Percentiles rank a stretch among this genome's conserved stretches.
Evolutionary conservation across 2,113 vertebrate genomes (phyloP).

Genomic region (Leucoraja erinaceus): DNA sequence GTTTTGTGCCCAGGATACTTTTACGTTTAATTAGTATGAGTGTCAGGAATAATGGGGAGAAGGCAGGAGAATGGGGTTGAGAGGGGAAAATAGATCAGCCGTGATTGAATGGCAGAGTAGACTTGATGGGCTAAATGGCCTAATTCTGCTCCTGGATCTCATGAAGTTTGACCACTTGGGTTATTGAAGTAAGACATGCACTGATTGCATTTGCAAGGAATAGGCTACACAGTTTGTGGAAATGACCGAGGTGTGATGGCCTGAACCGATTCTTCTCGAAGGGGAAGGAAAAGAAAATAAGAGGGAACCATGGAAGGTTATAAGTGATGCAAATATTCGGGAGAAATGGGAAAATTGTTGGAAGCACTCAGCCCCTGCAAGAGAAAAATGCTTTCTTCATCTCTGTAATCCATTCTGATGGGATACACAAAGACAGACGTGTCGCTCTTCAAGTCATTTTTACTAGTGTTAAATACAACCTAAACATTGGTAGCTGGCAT

Average conservation of each 20-base stretch:
- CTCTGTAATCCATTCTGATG: background rate
- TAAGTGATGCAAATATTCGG: background rate
- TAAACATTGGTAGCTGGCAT: background rate
- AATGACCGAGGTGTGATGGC: background rate
- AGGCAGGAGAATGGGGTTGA: too few relatives aligned
- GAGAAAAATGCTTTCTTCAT: background rate
- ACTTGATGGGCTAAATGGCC: too few relatives aligned
- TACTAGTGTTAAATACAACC: background rate
- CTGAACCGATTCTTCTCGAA: background rate
- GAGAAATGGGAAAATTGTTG: background rate
- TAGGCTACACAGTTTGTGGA: background rate
- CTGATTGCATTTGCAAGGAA: background rate
- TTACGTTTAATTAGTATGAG: too few relatives aligned
- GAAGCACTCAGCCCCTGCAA: background rate
- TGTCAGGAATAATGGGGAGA: too few relatives aligned
- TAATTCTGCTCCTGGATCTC: too few relatives aligned
- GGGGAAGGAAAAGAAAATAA: background rate
- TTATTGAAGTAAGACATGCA: too few relatives aligned
- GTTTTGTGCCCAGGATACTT: too few relatives aligned
- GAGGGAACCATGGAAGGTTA: background rate
- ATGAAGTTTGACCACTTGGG: too few relatives aligned
- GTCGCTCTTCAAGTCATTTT: background rate
- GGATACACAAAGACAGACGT: background rate
- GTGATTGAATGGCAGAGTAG: too few relatives aligned
- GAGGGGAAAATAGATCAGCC: too few relatives aligned